Evolutionary conservation across 2,797 vertebrate genomes (phyloP).

Genomic region (Xenops minutus): DNA sequence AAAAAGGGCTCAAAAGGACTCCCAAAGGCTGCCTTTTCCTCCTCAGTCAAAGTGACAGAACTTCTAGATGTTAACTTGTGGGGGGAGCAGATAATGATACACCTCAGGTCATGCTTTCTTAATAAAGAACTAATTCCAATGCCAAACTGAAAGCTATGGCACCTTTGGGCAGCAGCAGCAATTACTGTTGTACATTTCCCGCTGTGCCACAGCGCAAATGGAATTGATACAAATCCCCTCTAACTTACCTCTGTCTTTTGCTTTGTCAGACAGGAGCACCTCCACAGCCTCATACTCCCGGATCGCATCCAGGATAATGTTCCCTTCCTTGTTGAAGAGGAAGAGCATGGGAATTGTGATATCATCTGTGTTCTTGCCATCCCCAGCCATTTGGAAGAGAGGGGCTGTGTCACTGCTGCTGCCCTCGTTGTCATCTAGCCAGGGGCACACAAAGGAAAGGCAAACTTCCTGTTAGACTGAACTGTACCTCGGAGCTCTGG

Average conservation of each 20-base stretch:
- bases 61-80: background rate
- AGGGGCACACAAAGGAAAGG: background rate
- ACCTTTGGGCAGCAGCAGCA: background rate
- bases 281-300: conserved; percentile 92
- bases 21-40: background rate
- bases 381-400: conserved; percentile 98
- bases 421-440: conserved; percentile 94
- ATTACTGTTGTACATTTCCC: background rate
- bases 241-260: conserved; percentile 89
- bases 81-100: background rate
- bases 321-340: conserved; percentile 97
- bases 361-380: conserved; percentile 94
- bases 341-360: conserved; percentile 94
- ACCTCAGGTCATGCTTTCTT: background rate
- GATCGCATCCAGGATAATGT: conserved; percentile 91
- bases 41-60: background rate
- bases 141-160: background rate
- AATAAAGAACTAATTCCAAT: background rate
- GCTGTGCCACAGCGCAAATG: background rate
- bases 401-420: conserved; percentile 98
- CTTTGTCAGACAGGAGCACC: conserved; percentile 96
- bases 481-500: background rate
- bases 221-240: background rate
- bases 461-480: background rate
- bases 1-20: conserved; percentile 4